Evolutionary conservation across 2,797 vertebrate genomes (phyloP).

Genomic region (Myioborus melanocephalus): DNA sequence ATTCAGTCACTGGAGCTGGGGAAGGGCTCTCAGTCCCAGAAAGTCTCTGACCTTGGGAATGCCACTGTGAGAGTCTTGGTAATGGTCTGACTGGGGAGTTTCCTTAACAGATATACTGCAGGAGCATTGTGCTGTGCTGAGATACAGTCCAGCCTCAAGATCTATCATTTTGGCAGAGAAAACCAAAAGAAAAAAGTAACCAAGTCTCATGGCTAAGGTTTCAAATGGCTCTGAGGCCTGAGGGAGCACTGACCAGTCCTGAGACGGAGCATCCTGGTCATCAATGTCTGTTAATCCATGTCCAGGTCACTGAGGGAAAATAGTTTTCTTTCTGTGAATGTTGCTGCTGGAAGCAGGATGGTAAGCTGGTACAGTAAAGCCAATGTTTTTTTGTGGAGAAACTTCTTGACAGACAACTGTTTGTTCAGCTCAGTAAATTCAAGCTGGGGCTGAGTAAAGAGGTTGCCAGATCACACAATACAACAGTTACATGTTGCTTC

Average conservation of each 20-base stretch:
- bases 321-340: background rate
- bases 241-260: background rate
- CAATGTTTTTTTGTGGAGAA: conserved; percentile 25
- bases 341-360: background rate
- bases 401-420: conserved; percentile 44
- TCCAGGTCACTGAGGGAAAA: background rate
- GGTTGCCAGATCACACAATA: conserved; percentile 23
- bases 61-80: background rate
- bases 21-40: accelerated
- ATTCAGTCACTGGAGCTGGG: background rate
- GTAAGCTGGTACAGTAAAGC: background rate
- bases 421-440: conserved; percentile 43
- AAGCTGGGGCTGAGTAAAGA: conserved; percentile 25
- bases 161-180: background rate
- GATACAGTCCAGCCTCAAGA: background rate
- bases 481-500: conserved; percentile 14
- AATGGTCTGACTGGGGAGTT: background rate
- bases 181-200: background rate
- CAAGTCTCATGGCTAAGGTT: background rate
- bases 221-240: background rate
- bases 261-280: background rate
- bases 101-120: background rate
- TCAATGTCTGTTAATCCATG: background rate
- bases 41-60: background rate
- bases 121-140: background rate